Percentiles rank a stretch among this genome's conserved stretches.
Conservation (phyloP, 1,140 invertebrate species). For the Nixonia krombeini region DNA sequence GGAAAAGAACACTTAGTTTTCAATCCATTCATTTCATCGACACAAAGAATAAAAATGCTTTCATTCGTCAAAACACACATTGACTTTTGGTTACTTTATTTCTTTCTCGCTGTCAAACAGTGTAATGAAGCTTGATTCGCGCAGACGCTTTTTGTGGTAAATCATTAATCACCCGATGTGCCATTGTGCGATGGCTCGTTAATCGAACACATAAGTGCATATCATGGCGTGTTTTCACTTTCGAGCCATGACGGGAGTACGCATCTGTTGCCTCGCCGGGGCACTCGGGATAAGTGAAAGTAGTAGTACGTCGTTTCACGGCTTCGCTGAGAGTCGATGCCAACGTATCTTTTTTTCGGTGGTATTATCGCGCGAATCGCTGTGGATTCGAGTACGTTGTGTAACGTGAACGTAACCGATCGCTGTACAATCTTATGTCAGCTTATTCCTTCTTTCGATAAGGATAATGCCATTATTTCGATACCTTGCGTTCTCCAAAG, state of each 20-base stretch:
- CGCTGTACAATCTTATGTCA: background rate
- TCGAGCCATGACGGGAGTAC: constrained; percentile 22
- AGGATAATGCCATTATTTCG: too few species aligned
- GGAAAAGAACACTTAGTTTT: too few species aligned
- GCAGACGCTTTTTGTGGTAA: background rate
- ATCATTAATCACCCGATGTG: too few species aligned
- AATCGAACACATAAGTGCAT: constrained; percentile 24
- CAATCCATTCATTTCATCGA: too few species aligned
- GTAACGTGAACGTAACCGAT: constrained; percentile 13
- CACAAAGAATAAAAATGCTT: too few species aligned
- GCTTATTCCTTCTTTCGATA: background rate
- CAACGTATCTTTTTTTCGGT: constrained; percentile 37
- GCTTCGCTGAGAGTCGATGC: constrained; percentile 27
- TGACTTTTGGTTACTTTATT: background rate
- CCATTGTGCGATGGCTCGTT: constrained; percentile 7
- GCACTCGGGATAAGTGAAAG: constrained; percentile 44
- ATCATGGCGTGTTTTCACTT: constrained; percentile 36
- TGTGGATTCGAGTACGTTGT: constrained; percentile 16
- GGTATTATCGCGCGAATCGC: constrained; percentile 20
- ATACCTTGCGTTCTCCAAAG: too few species aligned
- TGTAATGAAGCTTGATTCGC: background rate
- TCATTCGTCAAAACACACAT: background rate
- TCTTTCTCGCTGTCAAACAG: background rate
- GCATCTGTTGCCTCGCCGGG: constrained; percentile 24
- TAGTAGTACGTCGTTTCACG: constrained; percentile 30